Conservation (phyloP, 2,797 vertebrate genomes). For the Acipenser ruthenus region DNA sequence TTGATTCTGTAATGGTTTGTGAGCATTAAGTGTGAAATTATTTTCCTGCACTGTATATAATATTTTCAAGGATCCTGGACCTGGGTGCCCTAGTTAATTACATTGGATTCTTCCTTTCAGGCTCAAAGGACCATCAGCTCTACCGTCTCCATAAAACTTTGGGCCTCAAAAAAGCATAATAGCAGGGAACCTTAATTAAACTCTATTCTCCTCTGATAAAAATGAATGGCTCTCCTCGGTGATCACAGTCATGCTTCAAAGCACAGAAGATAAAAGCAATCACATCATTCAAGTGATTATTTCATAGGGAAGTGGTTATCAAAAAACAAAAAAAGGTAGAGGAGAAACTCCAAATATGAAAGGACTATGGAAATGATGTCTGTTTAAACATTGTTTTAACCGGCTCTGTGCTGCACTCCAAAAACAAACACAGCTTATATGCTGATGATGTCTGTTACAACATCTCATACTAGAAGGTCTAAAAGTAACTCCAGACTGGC, state of each 20-base stretch:
- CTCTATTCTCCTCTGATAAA: slow-evolving; percentile 26
- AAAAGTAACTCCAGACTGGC: no score
- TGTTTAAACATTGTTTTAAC: slow-evolving; percentile 4
- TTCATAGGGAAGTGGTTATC: slow-evolving; percentile 46
- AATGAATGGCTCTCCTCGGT: slow-evolving; percentile 35
- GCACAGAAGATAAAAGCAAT: slow-evolving; percentile 37
- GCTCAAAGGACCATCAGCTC: slow-evolving; percentile 1
- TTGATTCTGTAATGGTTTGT: no score
- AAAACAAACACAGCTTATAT: neutral
- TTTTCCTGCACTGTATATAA: neutral
- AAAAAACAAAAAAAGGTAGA: slow-evolving; percentile 27
- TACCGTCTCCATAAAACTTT: neutral
- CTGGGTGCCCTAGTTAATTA: neutral
- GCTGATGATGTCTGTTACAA: no score
- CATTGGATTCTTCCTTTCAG: neutral
- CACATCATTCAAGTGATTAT: slow-evolving; percentile 40
- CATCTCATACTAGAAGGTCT: no score
- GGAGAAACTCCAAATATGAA: slow-evolving; percentile 21
- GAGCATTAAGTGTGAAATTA: no score
- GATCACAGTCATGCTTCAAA: slow-evolving; percentile 47
- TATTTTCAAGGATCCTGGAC: neutral
- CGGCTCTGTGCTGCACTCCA: neutral
- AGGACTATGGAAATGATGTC: neutral
- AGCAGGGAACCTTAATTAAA: slow-evolving; percentile 38
- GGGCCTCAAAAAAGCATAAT: neutral